Evolutionary conservation across 1,140 invertebrate genomes (phyloP), one percentile per base, ranked within the genome.

Genomic region (Drosophila seguyi): DNA sequence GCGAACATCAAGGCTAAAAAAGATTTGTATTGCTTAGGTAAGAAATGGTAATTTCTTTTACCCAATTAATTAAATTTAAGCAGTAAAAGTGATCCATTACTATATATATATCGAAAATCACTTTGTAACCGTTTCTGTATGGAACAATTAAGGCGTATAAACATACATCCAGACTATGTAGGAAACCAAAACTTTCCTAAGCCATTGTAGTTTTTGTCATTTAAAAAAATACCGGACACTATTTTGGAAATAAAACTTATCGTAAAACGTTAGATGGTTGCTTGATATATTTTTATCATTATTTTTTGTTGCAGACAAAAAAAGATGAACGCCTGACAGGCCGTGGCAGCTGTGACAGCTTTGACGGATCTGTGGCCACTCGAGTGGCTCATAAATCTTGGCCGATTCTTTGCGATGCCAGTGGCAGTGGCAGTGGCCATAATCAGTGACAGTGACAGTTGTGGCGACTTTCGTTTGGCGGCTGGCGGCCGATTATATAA

Each of bases 401-500:
- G 14, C 50, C 20, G 67, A 74, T 72, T 74, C 71, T 74, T 60
- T 20, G 18, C 45, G 31, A 18, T 48, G 42, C 29, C 42, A 60
- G 58, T 44, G 27, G 48, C 48, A 20, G 27, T 53, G 27, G 31
- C 50, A 11, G 47, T 29, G 47, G 25, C 48, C 52, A 50, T 52
- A 50, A 50, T 20, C 31, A 61, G 29, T 61, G 36, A 14, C 58
- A 22, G 57, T 31, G 47, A 34, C 67, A 38, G 42, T 56, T 47
- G 42, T 52, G 57, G 38, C 69, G 31, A 74, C 71, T 74, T 74
- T 74, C 71, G 47, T 74, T 61, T 73, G 53, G 34, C 55, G 22
- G 22, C 65, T 36, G 42, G 14, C 58, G 25, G 25, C 53, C 52
- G 55, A 88, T 87, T 87, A 87, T 88, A 84, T 88, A 87, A 87